Base-by-base conservation (phyloP, 2,797 vertebrate species). In the Lates japonicus region DNA sequence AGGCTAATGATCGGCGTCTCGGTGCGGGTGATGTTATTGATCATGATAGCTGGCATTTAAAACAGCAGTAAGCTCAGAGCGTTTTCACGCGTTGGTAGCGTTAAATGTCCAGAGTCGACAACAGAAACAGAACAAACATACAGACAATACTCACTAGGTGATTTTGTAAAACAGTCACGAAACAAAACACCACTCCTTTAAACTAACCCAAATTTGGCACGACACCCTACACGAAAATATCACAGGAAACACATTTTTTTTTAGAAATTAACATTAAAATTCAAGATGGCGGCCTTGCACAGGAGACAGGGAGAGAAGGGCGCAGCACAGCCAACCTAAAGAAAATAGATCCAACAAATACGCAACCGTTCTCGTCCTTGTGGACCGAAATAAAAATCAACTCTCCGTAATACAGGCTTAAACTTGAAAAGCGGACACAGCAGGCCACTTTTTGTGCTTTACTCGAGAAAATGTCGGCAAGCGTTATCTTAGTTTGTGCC, bases 211-310 rank as follows among this genome's bases (percentile, higher is more conserved):
- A 57, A 63, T 59, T 82, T 79, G 82, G 75, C 87, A 86, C 79
- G 63, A 80, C 59, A 89, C 48, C 59, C 55, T 71, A 55, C 82
- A 81, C 71, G 83, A 86, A 87, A 93, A 91, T 90, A 91, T 91
- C 89, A 89, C 87, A 93, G 90, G 88, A 93, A 95, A 95, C 88
- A 91, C 88, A 86, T 91, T 89, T 91, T 91, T 88, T 90, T 87
- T 81, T 73, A 90, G 87, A 95, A 95, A 94, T 95, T 93, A 94
- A 93, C 94, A 95, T 96, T 94, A 95, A 94, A 96, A 95, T 96
- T 94, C 94, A 96, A 96, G 94, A 96, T 96, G 95, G 95, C 95
- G 95, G 94, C 90, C 82, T 67, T 76, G 83, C 90, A 90, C 80
- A 74, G 84, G 78, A 57, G 77, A 85, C 74, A 81, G 78, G 65